Conservation (phyloP, 2,113 vertebrate species). For the Melanocharis versteri region DNA sequence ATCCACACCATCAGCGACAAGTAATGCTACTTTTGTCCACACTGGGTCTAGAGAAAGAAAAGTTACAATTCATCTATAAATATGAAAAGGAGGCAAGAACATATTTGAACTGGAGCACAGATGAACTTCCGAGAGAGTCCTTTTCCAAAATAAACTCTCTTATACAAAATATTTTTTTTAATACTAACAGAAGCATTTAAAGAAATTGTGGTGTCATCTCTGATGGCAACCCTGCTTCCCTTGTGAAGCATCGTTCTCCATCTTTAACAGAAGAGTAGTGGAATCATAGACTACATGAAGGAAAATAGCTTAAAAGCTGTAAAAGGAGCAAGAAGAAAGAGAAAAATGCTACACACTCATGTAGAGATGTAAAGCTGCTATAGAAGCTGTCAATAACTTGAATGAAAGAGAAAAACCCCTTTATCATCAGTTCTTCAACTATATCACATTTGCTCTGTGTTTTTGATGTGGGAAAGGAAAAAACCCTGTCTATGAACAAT, state of each 20-base stretch:
- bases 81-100: not conserved
- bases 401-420: not conserved
- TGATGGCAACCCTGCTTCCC: not conserved
- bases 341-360: not conserved
- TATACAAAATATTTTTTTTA: not conserved
- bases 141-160: not conserved
- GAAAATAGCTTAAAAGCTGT: not conserved
- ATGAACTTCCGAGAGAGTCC: not conserved
- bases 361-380: not conserved
- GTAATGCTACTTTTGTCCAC: not conserved
- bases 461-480: not conserved
- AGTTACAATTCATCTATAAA: not conserved
- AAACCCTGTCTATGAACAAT: not conserved
- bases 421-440: not conserved
- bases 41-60: slow-evolving; percentile 22
- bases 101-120: not conserved
- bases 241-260: not conserved
- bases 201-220: not conserved
- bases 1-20: not conserved
- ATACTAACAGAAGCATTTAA: not conserved
- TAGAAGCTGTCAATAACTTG: not conserved
- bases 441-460: not conserved
- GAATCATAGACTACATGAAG: not conserved
- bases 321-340: not conserved
- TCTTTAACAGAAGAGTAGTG: not conserved